Evolutionary conservation across 2,113 vertebrate genomes (phyloP).

Genomic region (Todiramphus chloris): DNA sequence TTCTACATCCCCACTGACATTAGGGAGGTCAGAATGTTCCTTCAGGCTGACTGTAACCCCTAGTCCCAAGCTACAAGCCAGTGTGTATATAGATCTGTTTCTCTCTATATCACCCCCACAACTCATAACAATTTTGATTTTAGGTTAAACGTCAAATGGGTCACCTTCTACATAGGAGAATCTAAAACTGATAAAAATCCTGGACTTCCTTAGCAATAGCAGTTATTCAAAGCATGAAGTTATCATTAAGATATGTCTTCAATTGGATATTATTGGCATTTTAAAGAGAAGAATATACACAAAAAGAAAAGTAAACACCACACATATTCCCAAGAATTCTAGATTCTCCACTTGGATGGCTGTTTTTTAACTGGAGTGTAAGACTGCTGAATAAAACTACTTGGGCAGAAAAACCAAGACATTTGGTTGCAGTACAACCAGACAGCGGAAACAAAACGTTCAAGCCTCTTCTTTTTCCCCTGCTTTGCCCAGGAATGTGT

Average conservation of each 20-base stretch:
- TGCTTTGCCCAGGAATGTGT: not conserved
- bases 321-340: not conserved
- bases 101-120: not conserved
- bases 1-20: not conserved
- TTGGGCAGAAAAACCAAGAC: not conserved
- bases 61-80: not conserved
- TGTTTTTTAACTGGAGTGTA: not conserved
- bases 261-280: not conserved
- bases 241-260: not conserved
- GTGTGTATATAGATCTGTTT: not conserved
- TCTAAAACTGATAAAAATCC: not conserved
- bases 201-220: not conserved
- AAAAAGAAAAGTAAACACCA: not conserved
- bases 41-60: not conserved
- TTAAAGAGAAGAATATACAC: not conserved
- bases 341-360: not conserved
- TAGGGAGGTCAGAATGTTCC: not conserved
- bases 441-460: not conserved
- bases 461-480: not conserved
- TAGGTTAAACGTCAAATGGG: not conserved
- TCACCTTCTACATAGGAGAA: not conserved
- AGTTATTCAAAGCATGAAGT: not conserved
- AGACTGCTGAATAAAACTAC: not conserved
- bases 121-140: not conserved
- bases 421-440: not conserved